Evolutionary conservation across 2,113 vertebrate species (phyloP).

Genomic region (Phaethornis superciliosus): DNA sequence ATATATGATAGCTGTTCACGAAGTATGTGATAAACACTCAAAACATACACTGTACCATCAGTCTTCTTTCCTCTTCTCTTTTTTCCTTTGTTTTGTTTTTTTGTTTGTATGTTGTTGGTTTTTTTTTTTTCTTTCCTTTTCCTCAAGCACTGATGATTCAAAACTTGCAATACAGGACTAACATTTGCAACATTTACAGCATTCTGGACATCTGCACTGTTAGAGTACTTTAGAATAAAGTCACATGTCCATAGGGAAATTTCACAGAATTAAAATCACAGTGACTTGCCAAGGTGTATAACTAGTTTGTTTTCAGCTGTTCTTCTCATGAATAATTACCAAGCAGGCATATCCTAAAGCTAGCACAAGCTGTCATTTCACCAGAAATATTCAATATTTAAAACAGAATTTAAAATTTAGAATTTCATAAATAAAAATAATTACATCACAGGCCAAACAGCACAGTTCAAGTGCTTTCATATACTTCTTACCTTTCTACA

Average conservation of each 20-base stretch:
- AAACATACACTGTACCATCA: neutral
- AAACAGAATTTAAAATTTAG: constrained; percentile 80
- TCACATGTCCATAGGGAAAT: constrained; percentile 83
- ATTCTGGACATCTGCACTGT: constrained; percentile 81
- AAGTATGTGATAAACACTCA: constrained; percentile 45
- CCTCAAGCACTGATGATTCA: constrained; percentile 55
- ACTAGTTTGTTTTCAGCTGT: constrained; percentile 89
- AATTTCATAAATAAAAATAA: constrained; percentile 84
- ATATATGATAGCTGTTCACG: constrained; percentile 9
- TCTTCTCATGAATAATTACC: constrained; percentile 89
- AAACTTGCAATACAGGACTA: constrained; percentile 71
- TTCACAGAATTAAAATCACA: constrained; percentile 81
- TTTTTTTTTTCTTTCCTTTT: neutral
- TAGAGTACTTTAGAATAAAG: constrained; percentile 77
- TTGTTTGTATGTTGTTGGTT: too few species aligned
- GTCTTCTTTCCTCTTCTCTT: neutral
- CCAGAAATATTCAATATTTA: constrained; percentile 88
- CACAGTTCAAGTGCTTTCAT: constrained; percentile 51
- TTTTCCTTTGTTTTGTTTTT: neutral
- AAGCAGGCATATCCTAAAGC: constrained; percentile 85
- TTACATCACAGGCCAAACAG: constrained; percentile 75
- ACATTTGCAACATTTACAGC: constrained; percentile 68
- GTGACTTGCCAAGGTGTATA: constrained; percentile 83
- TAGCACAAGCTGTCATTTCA: constrained; percentile 88
- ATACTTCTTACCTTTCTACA: neutral